phyloP scores from a whole-genome alignment of 1,140 invertebrate species.

The Proctacanthus coquilletti region DNA sequence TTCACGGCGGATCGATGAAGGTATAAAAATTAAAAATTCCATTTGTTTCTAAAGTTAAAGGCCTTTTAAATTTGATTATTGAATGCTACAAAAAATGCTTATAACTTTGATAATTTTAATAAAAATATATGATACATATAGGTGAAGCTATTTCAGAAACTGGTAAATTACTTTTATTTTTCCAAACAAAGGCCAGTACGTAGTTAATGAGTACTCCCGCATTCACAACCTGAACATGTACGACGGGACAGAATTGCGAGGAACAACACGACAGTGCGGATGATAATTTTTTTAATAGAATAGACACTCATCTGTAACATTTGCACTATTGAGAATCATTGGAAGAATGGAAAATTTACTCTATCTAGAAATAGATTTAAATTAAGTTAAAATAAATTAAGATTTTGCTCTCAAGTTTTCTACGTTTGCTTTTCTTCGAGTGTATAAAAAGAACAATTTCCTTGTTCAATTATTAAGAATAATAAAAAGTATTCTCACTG shows the following conservation, averaged over 20 bases:
- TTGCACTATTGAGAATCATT: too few species aligned
- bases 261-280: conserved; percentile 54
- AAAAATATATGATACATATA: background rate
- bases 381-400: too few species aligned
- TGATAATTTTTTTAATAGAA: conserved; percentile 40
- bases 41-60: background rate
- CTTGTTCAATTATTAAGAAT: too few species aligned
- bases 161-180: background rate
- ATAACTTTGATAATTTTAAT: background rate
- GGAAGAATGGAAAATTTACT: too few species aligned
- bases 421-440: too few species aligned
- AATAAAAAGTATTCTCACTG: too few species aligned
- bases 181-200: conserved; percentile 29
- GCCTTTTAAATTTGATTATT: background rate
- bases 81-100: background rate
- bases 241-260: conserved; percentile 47
- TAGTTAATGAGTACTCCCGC: conserved; percentile 49
- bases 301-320: too few species aligned
- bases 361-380: too few species aligned
- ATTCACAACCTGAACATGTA: conserved; percentile 52
- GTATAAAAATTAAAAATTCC: conserved; percentile 27
- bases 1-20: conserved; percentile 49
- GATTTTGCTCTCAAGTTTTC: too few species aligned
- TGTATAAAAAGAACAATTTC: too few species aligned
- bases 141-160: background rate